A percentile compares a stretch with the other conserved stretches of the same genome.
phyloP scores from a whole-genome alignment of 2,797 vertebrate genomes.

The Acropternis orthonyx region DNA sequence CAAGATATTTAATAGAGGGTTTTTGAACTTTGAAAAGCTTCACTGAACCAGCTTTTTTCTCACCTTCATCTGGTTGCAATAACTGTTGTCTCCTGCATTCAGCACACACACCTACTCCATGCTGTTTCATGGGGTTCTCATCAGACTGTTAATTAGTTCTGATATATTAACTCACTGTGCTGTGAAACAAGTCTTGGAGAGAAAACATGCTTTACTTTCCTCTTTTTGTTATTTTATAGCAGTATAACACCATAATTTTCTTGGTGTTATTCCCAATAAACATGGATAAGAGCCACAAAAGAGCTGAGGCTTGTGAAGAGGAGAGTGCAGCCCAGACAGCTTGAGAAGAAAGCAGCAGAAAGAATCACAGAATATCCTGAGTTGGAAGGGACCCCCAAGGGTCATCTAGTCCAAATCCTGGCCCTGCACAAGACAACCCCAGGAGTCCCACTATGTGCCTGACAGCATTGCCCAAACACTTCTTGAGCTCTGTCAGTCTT shows the following conservation, averaged over 20 bases:
- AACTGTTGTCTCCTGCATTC: background rate
- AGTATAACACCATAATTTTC: background rate
- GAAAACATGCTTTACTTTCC: background rate
- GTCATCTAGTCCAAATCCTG: accelerated
- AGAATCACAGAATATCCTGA: background rate
- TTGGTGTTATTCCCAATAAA: background rate
- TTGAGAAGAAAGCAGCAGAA: background rate
- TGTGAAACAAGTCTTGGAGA: background rate
- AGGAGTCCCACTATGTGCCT: background rate
- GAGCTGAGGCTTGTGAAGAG: background rate
- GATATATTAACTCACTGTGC: background rate
- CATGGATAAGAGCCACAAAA: background rate
- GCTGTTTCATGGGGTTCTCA: background rate
- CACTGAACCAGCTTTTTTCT: background rate
- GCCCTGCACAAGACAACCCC: background rate
- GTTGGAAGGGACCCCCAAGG: background rate
- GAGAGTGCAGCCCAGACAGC: background rate
- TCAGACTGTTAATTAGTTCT: conserved; percentile 31
- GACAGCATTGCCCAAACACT: background rate
- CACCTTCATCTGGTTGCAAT: background rate
- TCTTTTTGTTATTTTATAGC: background rate
- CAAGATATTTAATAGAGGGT: background rate
- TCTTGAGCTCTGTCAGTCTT: background rate
- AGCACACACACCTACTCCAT: background rate
- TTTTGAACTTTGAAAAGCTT: background rate